phyloP scores from a whole-genome alignment of 2,797 vertebrate genomes.

The Ctenopoma kingsleyae region DNA sequence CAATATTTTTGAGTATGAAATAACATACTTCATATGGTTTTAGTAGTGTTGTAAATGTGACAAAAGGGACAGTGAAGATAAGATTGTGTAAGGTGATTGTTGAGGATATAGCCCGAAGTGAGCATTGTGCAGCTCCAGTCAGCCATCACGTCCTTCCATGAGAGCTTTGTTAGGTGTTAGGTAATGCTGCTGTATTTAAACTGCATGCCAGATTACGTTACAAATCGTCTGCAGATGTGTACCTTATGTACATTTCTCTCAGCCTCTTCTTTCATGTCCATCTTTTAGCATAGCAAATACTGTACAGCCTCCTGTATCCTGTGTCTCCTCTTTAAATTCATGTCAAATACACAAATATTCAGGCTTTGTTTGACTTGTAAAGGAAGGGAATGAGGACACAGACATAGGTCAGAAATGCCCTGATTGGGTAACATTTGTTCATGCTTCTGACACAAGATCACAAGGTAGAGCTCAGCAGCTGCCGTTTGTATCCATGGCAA shows the following conservation, averaged over 20 bases:
- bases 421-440: slow-evolving; percentile 7
- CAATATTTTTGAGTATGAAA: too few species aligned
- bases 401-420: background rate
- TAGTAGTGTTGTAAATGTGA: too few species aligned
- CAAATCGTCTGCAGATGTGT: slow-evolving; percentile 2
- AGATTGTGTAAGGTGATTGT: background rate
- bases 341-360: background rate
- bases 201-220: background rate
- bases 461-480: slow-evolving; percentile 28
- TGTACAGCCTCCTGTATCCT: background rate
- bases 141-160: background rate
- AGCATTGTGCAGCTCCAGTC: background rate
- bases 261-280: background rate
- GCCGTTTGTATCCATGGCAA: slow-evolving; percentile 63
- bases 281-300: background rate
- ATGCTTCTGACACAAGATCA: slow-evolving; percentile 38
- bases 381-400: background rate
- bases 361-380: slow-evolving; percentile 1
- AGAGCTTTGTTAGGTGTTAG: background rate
- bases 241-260: background rate
- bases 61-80: background rate
- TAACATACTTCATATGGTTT: too few species aligned
- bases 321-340: background rate
- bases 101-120: background rate
- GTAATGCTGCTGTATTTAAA: background rate